A percentile compares a stretch with the other conserved stretches of the same genome.
phyloP scores from a whole-genome alignment of 2,113 vertebrate species.

The Podilymbus podiceps region DNA sequence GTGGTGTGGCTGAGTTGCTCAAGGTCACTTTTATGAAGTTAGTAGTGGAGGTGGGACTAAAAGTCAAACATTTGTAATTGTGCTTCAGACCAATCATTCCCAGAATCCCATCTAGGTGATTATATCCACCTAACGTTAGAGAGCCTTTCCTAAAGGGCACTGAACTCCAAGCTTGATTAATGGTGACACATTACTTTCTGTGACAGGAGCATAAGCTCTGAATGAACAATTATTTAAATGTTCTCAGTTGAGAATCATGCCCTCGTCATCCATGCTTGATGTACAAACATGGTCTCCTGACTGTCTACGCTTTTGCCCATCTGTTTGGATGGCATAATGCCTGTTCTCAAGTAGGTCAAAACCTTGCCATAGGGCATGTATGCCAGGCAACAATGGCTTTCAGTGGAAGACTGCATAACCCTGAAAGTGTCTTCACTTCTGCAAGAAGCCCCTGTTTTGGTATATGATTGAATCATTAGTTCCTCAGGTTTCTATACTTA shows the following conservation, averaged over 20 bases:
- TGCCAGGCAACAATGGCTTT: conserved; percentile 68
- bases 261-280: conserved; percentile 75
- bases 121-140: neutral
- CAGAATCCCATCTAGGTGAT: neutral
- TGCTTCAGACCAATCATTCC: neutral
- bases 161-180: conserved; percentile 36
- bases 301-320: conserved; percentile 76
- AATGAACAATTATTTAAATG: conserved; percentile 76
- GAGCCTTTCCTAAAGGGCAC: conserved; percentile 22
- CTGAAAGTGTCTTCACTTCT: conserved; percentile 56
- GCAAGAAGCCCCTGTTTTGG: conserved; percentile 8
- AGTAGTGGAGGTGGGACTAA: neutral
- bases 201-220: conserved; percentile 68
- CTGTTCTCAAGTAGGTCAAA: conserved; percentile 79
- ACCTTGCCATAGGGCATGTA: conserved; percentile 52
- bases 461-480: neutral
- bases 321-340: conserved; percentile 80
- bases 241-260: conserved; percentile 74
- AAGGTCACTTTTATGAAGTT: neutral
- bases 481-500: neutral
- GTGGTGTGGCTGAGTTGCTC: neutral
- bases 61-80: neutral
- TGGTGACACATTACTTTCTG: conserved; percentile 61
- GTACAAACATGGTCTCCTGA: conserved; percentile 78
- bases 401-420: conserved; percentile 43